Conservation (phyloP, 1,140 invertebrate species). For the Apis laboriosa region DNA sequence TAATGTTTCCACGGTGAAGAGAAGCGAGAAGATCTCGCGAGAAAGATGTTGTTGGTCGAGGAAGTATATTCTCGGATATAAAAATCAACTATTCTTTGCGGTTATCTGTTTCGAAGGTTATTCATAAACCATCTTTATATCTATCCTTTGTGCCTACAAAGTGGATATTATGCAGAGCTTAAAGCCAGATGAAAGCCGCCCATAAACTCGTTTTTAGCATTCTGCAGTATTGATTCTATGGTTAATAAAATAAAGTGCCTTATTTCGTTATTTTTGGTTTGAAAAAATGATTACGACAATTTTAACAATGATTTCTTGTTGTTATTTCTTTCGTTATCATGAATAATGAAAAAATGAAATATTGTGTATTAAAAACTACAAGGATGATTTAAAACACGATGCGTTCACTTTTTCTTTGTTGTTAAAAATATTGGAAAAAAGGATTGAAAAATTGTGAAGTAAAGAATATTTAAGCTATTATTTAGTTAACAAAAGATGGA, state of each 20-base stretch:
- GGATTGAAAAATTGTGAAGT: too few relatives aligned
- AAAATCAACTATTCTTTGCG: neutral
- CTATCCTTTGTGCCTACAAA: neutral
- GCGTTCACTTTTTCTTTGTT: too few relatives aligned
- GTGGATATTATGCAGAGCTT: constrained; percentile 1
- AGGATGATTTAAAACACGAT: too few relatives aligned
- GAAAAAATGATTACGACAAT: neutral
- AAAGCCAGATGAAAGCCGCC: neutral
- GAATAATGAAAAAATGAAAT: too few relatives aligned
- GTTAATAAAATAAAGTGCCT: neutral
- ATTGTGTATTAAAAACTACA: too few relatives aligned
- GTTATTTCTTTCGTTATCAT: too few relatives aligned
- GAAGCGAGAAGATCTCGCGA: too few relatives aligned
- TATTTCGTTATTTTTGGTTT: neutral
- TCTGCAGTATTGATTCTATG: neutral
- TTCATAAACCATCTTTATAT: neutral
- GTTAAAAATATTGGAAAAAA: too few relatives aligned
- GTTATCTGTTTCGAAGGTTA: neutral
- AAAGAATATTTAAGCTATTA: too few relatives aligned
- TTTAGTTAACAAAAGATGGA: too few relatives aligned
- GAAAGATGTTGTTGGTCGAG: neutral
- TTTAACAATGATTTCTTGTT: neutral
- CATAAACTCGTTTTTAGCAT: neutral
- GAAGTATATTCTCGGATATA: neutral
- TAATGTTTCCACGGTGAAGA: too few relatives aligned